Conservation (phyloP, 2,888 invertebrate species). For the Drosophila eohydei region DNA sequence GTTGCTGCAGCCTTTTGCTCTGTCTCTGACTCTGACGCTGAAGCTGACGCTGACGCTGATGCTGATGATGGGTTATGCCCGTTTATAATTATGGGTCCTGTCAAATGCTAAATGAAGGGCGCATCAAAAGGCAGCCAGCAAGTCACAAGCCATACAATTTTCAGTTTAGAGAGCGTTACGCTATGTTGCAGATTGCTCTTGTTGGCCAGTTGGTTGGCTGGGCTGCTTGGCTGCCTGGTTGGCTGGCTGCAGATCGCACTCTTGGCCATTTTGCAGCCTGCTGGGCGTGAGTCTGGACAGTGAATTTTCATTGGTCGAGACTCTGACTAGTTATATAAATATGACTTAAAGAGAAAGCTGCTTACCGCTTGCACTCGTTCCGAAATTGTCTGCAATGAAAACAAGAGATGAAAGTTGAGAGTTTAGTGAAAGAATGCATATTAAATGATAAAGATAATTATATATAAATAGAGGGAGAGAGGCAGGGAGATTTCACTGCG, state of each 20-base stretch:
- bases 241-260: constrained; percentile 12
- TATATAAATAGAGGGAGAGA: neutral
- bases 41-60: constrained; percentile 13
- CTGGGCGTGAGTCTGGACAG: constrained; percentile 36
- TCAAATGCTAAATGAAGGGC: constrained; percentile 83
- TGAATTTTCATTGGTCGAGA: constrained; percentile 43
- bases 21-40: neutral
- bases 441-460: neutral
- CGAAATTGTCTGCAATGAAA: constrained; percentile 82
- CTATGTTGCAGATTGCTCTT: constrained; percentile 33
- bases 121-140: constrained; percentile 67
- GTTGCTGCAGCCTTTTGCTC: constrained; percentile 46
- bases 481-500: neutral
- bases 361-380: constrained; percentile 84
- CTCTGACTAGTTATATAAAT: constrained; percentile 4
- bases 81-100: constrained; percentile 85
- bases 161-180: constrained; percentile 55
- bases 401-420: constrained; percentile 26
- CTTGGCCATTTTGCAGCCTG: constrained; percentile 56
- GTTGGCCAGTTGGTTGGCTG: constrained; percentile 6
- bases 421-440: constrained; percentile 34
- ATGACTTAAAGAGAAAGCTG: constrained; percentile 52
- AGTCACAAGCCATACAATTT: constrained; percentile 66
- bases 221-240: constrained; percentile 1
- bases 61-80: constrained; percentile 84